Evolutionary conservation across 2,797 vertebrate genomes (phyloP).

Genomic region (Amblyopsis hoosieri): DNA sequence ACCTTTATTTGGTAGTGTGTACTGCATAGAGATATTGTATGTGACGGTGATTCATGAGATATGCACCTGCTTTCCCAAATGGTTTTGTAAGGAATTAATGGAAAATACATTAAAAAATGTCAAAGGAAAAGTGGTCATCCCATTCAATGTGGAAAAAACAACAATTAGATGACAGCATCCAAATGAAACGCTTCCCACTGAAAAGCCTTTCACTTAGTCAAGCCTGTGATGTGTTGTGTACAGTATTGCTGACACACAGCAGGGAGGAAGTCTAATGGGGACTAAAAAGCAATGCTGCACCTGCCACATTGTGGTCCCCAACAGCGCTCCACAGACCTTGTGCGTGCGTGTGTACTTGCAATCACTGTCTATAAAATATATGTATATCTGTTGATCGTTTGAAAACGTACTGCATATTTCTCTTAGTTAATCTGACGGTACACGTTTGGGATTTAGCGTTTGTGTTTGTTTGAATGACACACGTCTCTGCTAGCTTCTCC

Average conservation of each 20-base stretch:
- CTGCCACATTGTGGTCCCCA: conserved; percentile 38
- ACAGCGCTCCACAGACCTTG: conserved; percentile 2
- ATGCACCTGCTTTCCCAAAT: too few relatives aligned
- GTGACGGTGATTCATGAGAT: too few relatives aligned
- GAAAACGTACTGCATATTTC: too few relatives aligned
- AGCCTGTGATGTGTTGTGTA: conserved; percentile 22
- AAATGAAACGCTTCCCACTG: conserved; percentile 18
- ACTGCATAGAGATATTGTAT: too few relatives aligned
- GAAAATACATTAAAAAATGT: conserved; percentile 2
- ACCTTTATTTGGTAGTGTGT: too few relatives aligned
- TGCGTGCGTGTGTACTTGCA: neutral
- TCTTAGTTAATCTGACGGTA: too few relatives aligned
- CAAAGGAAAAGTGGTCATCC: conserved; percentile 17
- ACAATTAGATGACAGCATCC: conserved; percentile 12
- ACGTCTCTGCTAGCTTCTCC: conserved; percentile 24
- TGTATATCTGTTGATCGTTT: neutral
- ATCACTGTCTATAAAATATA: conserved; percentile 8
- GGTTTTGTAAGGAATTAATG: neutral
- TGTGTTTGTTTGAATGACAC: conserved; percentile 7
- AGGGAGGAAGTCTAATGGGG: conserved; percentile 50
- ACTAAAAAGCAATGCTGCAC: conserved; percentile 56
- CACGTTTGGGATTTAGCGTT: neutral
- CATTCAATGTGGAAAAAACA: conserved; percentile 6
- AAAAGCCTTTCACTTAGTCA: conserved; percentile 8
- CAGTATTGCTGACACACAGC: conserved; percentile 41